Evolutionary conservation across 2,797 vertebrate species (phyloP).

Genomic region (Psittacula derbiana): DNA sequence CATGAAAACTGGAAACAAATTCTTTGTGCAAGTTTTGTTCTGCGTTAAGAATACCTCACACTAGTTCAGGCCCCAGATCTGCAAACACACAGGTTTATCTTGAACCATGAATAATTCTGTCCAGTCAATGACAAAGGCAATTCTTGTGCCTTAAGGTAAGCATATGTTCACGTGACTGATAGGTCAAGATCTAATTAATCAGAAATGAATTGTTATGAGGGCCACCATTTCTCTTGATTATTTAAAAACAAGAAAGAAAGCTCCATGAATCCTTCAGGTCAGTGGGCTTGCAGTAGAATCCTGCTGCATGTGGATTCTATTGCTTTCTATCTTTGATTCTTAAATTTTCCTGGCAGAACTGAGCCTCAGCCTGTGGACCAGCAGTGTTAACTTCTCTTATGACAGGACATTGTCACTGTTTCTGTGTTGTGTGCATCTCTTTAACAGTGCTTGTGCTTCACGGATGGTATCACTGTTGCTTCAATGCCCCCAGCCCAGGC

Average conservation of each 20-base stretch:
- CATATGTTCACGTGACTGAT: background rate
- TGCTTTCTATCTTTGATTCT: background rate
- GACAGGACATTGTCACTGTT: background rate
- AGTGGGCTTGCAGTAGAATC: background rate
- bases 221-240: background rate
- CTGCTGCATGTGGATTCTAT: background rate
- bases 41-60: background rate
- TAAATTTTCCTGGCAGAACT: background rate
- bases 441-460: slow-evolving; percentile 85
- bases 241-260: background rate
- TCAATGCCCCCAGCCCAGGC: slow-evolving; percentile 86
- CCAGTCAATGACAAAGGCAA: background rate
- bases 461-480: slow-evolving; percentile 80
- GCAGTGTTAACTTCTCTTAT: background rate
- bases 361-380: background rate
- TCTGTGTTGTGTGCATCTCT: background rate
- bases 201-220: background rate
- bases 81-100: background rate
- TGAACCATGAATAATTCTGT: background rate
- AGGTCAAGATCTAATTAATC: background rate
- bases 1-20: background rate
- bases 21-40: background rate
- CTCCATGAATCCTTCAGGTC: background rate
- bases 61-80: background rate
- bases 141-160: background rate